A percentile compares a stretch with the other conserved stretches of the same genome.
These are phyloP conservation scores for Camponotus fellah DNA, from an alignment of 2,888 invertebrate species.

Conservation along the genomic window DNA sequence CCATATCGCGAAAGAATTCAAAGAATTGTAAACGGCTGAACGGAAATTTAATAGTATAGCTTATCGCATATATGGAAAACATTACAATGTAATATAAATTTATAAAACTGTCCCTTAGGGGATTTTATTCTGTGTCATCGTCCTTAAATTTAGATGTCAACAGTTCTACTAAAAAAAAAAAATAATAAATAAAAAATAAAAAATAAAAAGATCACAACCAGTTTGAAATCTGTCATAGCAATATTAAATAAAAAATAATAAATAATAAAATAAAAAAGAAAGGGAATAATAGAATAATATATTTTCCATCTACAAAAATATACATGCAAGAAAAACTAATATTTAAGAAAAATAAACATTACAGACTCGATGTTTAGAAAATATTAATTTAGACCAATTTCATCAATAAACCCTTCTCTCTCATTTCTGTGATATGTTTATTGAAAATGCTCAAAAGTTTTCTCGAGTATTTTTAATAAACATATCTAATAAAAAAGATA, in stretches of 20 bases:
- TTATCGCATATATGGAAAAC: conserved; percentile 63
- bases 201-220: conserved; percentile 68
- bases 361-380: conserved; percentile 5
- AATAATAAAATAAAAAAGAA: not conserved
- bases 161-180: conserved; percentile 77
- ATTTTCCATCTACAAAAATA: conserved; percentile 72
- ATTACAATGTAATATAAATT: conserved; percentile 71
- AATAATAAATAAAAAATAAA: conserved; percentile 33
- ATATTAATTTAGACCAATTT: conserved; percentile 13
- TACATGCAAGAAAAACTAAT: conserved; percentile 74
- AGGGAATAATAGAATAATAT: conserved; percentile 48
- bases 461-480: conserved; percentile 8
- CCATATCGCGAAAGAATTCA: conserved; percentile 72
- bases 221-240: conserved; percentile 61
- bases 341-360: conserved; percentile 44
- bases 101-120: conserved; percentile 85
- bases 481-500: not conserved
- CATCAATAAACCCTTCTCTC: conserved; percentile 1
- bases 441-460: conserved; percentile 12
- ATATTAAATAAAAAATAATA: conserved; percentile 30
- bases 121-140: conserved; percentile 82
- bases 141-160: conserved; percentile 84
- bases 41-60: conserved; percentile 73
- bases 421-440: conserved; percentile 30
- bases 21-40: conserved; percentile 66